Evolutionary conservation across 1,140 invertebrate species (phyloP).

Genomic region (Drosophila aff.): DNA sequence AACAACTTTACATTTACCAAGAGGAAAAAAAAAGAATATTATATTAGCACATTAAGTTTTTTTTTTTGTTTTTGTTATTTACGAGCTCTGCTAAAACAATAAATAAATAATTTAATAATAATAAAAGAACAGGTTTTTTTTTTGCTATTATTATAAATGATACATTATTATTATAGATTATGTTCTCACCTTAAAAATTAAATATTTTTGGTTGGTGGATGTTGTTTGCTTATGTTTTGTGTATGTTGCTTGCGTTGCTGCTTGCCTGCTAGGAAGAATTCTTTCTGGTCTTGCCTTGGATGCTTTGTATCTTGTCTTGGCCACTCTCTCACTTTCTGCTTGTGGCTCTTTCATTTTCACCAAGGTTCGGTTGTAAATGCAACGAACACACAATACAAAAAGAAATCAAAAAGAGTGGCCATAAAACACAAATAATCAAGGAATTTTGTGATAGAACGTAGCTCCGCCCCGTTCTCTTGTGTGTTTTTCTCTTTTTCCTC

Average conservation of each 20-base stretch:
- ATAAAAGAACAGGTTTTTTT: neutral
- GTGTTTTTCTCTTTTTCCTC: neutral
- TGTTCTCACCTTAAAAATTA: conserved; percentile 29
- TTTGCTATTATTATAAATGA: neutral
- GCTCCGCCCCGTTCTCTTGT: neutral
- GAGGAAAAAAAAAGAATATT: neutral
- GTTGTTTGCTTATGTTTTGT: conserved; percentile 16
- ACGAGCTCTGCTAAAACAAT: neutral
- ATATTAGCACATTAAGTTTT: too few species aligned
- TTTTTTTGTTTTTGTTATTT: neutral
- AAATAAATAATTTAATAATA: neutral
- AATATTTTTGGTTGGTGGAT: conserved; percentile 25
- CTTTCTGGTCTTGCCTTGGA: conserved; percentile 22
- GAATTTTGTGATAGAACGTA: conserved; percentile 7
- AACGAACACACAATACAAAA: conserved; percentile 37
- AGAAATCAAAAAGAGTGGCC: conserved; percentile 9
- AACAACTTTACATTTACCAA: neutral
- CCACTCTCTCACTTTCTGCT: neutral
- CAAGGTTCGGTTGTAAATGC: conserved; percentile 61
- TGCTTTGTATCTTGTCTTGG: neutral
- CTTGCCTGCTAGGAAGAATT: conserved; percentile 19
- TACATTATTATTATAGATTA: neutral
- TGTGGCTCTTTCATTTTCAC: neutral
- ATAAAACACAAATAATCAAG: conserved; percentile 1
- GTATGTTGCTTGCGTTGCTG: conserved; percentile 27